Conservation (phyloP, 1,140 invertebrate species). For the Lucilia cuprina region DNA sequence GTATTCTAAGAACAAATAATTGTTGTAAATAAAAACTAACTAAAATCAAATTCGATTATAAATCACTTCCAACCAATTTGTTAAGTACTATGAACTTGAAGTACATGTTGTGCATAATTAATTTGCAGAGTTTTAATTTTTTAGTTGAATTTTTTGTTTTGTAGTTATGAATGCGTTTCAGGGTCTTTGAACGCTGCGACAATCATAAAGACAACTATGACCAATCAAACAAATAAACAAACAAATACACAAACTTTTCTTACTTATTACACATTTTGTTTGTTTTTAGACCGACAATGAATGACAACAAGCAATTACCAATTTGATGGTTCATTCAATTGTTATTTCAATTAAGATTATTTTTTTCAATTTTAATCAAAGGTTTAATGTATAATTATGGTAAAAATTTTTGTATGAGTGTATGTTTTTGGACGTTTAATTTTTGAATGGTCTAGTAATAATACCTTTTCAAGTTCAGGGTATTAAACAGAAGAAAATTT, state of each 20-base stretch:
- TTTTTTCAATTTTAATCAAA: background rate
- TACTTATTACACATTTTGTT: background rate
- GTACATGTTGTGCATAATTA: conserved; percentile 12
- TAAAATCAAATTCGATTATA: too few species aligned
- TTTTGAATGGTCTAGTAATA: too few species aligned
- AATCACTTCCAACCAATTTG: background rate
- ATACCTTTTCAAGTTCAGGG: too few species aligned
- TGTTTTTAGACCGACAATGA: background rate
- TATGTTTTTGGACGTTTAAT: too few species aligned
- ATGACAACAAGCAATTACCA: background rate
- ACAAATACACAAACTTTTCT: background rate
- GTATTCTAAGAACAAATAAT: background rate
- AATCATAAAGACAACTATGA: background rate
- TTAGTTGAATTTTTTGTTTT: background rate
- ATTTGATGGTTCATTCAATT: conserved; percentile 2
- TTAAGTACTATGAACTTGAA: conserved; percentile 27
- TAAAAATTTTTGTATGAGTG: too few species aligned
- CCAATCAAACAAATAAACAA: background rate
- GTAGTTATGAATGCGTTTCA: conserved; percentile 15
- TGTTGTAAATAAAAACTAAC: too few species aligned
- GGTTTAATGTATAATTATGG: too few species aligned
- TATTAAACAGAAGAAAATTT: too few species aligned
- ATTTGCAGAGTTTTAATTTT: background rate
- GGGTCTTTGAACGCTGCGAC: conserved; percentile 19
- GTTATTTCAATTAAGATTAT: background rate